Conservation (phyloP, 2,113 vertebrate genomes). For the Microtus pennsylvanicus region DNA sequence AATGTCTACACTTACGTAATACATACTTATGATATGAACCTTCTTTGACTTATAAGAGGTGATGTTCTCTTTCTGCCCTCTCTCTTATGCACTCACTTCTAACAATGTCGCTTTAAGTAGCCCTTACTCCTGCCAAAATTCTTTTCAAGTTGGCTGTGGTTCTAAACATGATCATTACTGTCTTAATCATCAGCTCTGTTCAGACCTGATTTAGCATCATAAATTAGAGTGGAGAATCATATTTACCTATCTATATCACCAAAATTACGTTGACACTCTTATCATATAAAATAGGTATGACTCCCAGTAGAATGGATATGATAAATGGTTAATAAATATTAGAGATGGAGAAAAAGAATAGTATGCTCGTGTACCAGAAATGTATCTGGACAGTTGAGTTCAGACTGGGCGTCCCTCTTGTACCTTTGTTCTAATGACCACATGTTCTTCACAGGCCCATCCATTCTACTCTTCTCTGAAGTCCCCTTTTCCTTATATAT, state of each 20-base stretch:
- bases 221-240: conserved; percentile 38
- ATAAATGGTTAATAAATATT: not conserved
- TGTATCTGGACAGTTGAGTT: not conserved
- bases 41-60: not conserved
- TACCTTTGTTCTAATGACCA: not conserved
- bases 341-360: not conserved
- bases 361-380: not conserved
- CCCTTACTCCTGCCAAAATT: not conserved
- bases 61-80: not conserved
- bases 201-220: not conserved
- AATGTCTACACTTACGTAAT: not conserved
- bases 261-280: conserved; percentile 36
- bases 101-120: not conserved
- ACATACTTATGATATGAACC: not conserved
- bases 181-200: conserved; percentile 38
- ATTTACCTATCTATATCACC: not conserved
- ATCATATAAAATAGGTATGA: not conserved
- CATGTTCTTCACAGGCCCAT: not conserved
- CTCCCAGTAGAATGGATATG: not conserved
- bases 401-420: not conserved
- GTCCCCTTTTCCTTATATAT: not conserved
- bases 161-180: conserved; percentile 13
- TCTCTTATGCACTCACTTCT: not conserved
- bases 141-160: conserved; percentile 7
- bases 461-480: not conserved